Conservation (phyloP, 2,888 invertebrate genomes). For the Stramonita haemastoma region DNA sequence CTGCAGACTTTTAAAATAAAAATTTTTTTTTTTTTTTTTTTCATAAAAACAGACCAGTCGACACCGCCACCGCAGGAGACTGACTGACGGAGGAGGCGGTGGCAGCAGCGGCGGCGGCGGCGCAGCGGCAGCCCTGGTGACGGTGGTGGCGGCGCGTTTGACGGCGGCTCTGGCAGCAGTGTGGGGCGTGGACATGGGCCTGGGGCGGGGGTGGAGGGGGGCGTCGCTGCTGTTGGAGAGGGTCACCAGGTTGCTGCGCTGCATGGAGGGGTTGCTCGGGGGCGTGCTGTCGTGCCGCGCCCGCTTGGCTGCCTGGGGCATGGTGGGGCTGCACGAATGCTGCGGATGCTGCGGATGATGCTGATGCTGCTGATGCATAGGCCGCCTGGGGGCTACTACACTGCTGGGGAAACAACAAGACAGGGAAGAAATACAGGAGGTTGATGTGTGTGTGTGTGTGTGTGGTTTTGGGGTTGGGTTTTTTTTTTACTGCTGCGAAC, state of each 20-base stretch:
- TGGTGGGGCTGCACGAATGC: slow-evolving; percentile 20
- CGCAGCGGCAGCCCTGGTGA: slow-evolving; percentile 37
- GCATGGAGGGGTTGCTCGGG: slow-evolving; percentile 49
- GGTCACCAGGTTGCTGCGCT: slow-evolving; percentile 54
- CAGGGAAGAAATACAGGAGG: too few relatives aligned
- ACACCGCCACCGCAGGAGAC: not conserved
- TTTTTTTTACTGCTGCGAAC: too few relatives aligned
- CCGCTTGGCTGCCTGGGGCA: slow-evolving; percentile 18
- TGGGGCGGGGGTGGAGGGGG: not conserved
- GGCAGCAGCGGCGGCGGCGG: slow-evolving; percentile 39
- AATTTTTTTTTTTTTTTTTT: too few relatives aligned
- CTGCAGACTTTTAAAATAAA: too few relatives aligned
- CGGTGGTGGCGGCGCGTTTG: slow-evolving; percentile 43
- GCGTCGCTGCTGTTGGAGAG: slow-evolving; percentile 30
- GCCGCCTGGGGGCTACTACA: not conserved
- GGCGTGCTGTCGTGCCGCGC: slow-evolving; percentile 43
- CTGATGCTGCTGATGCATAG: not conserved
- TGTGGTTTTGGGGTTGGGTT: too few relatives aligned
- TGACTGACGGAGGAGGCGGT: slow-evolving; percentile 25
- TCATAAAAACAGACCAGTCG: not conserved
- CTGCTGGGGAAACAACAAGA: too few relatives aligned
- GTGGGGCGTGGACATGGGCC: not conserved
- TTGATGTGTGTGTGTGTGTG: too few relatives aligned
- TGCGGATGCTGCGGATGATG: slow-evolving; percentile 12
- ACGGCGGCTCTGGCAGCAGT: slow-evolving; percentile 29